Evolutionary conservation across 2,113 vertebrate species (phyloP), one percentile per base, ranked within the genome.

Genomic region (Myodes glareolus): DNA sequence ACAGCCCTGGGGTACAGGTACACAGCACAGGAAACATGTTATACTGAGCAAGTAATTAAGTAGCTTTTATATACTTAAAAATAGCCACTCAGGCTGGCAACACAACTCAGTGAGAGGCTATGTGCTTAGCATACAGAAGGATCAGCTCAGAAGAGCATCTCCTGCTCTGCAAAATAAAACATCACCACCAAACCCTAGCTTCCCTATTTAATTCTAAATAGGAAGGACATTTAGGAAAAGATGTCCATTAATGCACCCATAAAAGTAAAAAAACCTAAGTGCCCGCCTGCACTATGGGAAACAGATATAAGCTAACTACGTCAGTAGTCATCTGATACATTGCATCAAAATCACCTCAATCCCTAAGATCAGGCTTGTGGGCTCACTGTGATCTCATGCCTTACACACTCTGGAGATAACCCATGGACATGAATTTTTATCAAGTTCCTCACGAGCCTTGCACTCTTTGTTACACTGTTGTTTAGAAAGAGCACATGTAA

Each of bases 1-100:
- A 99, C 99, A 17, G 99, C 99, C 97, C 99, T 99, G 98, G 81
- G 98, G 95, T 1, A 97, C 11, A 1, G 78, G 88, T 4, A 95
- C 9, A 82, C 78, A 29, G 91, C 16, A 73, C 84, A 23, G 50
- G 23, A 19, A 50, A 55, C 58, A 5, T 0, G 39, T n/a, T 33
- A 91, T 0, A 13, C 1, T 9, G 36, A 58, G 55, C 88, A 90
- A 61, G n/a, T 61, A 45, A 78, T 13, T 42, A 21, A 23, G 23
- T 11, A 33, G 61, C 31, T 91, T 67, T 88, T 23, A 63, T 6
- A 65, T 2, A 70, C 25, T 67, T 75, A 14, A 70, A 94, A 52
- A 61, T 4, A 85, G 39, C 16, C 27, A 52, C 45, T 42, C 45
- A 10, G 76, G 25, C 45, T 84, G 58, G 77, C 25, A 61, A 52